A percentile compares a stretch with the other conserved stretches of the same genome.
These are phyloP conservation scores for Gallinago jamesoni DNA, from an alignment of 2,113 vertebrate species.

Conservation along the genomic window DNA sequence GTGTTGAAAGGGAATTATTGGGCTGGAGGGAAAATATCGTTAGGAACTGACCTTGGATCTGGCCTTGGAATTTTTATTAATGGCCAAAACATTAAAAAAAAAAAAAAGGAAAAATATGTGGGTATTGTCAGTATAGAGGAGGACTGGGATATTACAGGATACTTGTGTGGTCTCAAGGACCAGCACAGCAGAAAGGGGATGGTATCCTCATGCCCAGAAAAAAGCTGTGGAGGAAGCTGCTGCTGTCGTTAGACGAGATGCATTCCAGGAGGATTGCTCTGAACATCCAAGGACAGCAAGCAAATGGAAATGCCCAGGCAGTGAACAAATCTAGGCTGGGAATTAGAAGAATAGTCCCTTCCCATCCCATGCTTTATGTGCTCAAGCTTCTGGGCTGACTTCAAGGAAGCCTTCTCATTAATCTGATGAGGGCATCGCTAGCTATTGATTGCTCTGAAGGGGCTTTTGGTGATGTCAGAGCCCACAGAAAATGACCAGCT, in stretches of 20 bases:
- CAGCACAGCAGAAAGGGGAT: background rate
- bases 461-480: background rate
- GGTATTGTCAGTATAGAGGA: background rate
- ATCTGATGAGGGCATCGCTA: background rate
- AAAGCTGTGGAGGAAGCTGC: background rate
- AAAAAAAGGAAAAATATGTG: background rate
- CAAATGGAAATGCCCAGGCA: background rate
- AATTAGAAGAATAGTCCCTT: background rate
- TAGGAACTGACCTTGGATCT: background rate
- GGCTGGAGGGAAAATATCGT: background rate
- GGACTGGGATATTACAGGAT: background rate
- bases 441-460: background rate
- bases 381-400: background rate
- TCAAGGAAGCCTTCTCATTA: background rate
- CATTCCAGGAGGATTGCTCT: background rate
- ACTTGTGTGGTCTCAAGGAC: background rate
- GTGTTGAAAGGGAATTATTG: background rate
- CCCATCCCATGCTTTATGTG: background rate
- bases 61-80: background rate
- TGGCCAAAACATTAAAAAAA: background rate
- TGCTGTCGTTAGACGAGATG: background rate
- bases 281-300: background rate
- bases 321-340: background rate
- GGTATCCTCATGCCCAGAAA: background rate
- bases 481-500: background rate